These are phyloP conservation scores for Onychomys leucogaster DNA, from an alignment of 2,797 vertebrate species.

Conservation along the genomic window DNA sequence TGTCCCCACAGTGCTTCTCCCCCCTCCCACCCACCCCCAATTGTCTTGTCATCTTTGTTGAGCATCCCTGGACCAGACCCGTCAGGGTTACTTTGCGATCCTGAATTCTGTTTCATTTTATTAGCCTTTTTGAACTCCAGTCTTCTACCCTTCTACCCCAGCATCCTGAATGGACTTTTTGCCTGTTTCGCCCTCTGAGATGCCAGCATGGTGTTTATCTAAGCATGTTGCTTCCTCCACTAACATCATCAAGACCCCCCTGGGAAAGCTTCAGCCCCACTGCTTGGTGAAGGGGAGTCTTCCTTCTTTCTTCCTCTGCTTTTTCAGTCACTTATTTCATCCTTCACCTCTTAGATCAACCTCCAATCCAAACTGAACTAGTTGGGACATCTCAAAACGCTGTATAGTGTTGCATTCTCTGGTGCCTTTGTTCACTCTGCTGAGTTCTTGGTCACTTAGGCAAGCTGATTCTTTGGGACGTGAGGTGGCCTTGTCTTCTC, in stretches of 20 bases:
- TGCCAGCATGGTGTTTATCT: neutral
- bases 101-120: neutral
- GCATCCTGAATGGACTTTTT: neutral
- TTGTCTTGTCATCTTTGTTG: conserved; percentile 27
- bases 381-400: neutral
- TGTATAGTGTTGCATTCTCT: neutral
- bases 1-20: neutral
- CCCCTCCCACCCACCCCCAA: no score
- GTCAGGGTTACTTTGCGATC: conserved; percentile 12
- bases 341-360: neutral
- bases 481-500: neutral
- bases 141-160: neutral
- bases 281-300: neutral
- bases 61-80: neutral
- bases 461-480: neutral
- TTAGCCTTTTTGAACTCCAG: neutral
- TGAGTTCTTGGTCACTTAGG: neutral
- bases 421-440: neutral
- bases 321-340: neutral
- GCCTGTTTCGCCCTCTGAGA: neutral
- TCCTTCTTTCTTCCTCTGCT: neutral
- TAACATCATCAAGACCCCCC: neutral
- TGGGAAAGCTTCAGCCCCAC: neutral
- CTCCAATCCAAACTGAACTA: neutral
- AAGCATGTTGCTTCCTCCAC: neutral